Conservation (phyloP, 1,140 invertebrate genomes). For the Bombus superbus region DNA sequence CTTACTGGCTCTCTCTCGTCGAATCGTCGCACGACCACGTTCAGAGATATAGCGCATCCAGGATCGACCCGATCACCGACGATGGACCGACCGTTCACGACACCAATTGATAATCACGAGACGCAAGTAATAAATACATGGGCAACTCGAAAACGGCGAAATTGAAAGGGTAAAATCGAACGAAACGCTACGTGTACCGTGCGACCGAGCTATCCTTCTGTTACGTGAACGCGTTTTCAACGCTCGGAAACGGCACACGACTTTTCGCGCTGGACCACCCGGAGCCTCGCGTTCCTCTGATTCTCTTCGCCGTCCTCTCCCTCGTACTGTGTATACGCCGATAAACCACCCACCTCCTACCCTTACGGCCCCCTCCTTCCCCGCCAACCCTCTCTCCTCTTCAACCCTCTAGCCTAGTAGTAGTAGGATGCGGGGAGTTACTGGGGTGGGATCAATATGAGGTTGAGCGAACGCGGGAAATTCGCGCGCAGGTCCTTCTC, state of each 20-base stretch:
- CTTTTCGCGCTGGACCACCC: constrained; percentile 72
- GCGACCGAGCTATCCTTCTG: not conserved
- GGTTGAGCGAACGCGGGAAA: constrained; percentile 82
- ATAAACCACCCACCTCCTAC: constrained; percentile 57
- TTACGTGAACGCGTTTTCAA: not conserved
- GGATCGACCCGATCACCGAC: not conserved
- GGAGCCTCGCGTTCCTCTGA: constrained; percentile 78
- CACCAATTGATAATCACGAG: not conserved
- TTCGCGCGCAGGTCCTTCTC: constrained; percentile 82
- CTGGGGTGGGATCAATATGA: constrained; percentile 83
- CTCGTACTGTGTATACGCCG: constrained; percentile 58
- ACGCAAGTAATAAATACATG: not conserved
- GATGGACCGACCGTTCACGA: not conserved
- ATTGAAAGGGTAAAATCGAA: not conserved
- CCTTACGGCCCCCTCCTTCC: not conserved
- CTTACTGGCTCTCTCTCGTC: not conserved
- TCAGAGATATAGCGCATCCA: not conserved
- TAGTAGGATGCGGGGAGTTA: constrained; percentile 59
- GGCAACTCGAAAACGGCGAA: not conserved
- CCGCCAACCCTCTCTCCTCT: not conserved
- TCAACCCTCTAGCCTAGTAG: constrained; percentile 18
- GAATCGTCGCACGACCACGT: not conserved
- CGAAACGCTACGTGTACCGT: not conserved
- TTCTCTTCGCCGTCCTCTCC: constrained; percentile 65
- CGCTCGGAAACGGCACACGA: constrained; percentile 25